A percentile compares a stretch with the other conserved stretches of the same genome.
Evolutionary conservation across 2,888 invertebrate species (phyloP).

Genomic region (Apoderus coryli): DNA sequence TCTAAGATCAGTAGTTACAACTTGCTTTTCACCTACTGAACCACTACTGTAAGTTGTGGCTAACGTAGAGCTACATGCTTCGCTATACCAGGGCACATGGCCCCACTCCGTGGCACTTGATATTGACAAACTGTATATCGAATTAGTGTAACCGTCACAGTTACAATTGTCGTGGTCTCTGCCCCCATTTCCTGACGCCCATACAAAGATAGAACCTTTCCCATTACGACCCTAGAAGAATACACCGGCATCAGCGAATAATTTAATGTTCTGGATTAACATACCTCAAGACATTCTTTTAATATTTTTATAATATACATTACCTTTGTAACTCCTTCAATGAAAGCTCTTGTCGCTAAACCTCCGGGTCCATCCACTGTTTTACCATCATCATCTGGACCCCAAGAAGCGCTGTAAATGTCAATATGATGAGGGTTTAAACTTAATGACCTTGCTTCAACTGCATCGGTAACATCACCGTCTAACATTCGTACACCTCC

Average conservation of each 20-base stretch:
- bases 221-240: constrained; percentile 67
- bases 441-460: constrained; percentile 89
- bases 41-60: constrained; percentile 98
- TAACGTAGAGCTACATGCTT: constrained; percentile 94
- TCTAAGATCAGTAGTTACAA: constrained; percentile 88
- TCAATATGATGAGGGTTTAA: constrained; percentile 94
- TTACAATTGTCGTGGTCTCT: constrained; percentile 94
- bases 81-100: constrained; percentile 93
- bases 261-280: too few relatives aligned
- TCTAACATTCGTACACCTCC: constrained; percentile 92
- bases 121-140: constrained; percentile 96
- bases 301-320: constrained; percentile 9
- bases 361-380: constrained; percentile 97
- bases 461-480: constrained; percentile 97
- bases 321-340: constrained; percentile 88
- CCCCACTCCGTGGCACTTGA: constrained; percentile 88
- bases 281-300: too few relatives aligned
- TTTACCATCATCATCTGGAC: constrained; percentile 95
- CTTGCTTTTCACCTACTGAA: constrained; percentile 75
- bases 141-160: constrained; percentile 98
- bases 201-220: constrained; percentile 94
- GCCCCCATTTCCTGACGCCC: constrained; percentile 98
- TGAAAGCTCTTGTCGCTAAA: constrained; percentile 86
- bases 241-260: too few relatives aligned
- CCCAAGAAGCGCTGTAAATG: constrained; percentile 97